Conservation (phyloP, 2,113 vertebrate species). For the Cyanoliseus patagonus region DNA sequence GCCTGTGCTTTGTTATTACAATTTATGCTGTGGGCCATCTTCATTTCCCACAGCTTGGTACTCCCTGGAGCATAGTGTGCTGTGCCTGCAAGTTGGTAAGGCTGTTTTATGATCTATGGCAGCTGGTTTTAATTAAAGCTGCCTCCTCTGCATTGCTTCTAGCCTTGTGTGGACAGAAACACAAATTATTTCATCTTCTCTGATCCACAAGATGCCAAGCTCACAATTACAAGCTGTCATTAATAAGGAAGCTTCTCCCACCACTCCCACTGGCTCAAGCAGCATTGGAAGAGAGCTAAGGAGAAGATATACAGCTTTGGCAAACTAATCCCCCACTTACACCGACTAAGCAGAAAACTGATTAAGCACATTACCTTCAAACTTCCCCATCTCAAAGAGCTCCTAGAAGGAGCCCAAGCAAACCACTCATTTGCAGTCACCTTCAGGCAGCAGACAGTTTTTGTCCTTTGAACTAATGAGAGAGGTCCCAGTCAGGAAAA, state of each 20-base stretch:
- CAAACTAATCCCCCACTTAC: background rate
- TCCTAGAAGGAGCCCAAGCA: background rate
- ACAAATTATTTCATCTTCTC: background rate
- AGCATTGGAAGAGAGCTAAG: background rate
- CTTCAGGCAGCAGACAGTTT: background rate
- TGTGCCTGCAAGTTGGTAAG: background rate
- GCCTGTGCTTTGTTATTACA: rapidly evolving
- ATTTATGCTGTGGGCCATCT: background rate
- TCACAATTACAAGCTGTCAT: background rate
- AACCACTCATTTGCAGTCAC: background rate
- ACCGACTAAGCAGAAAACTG: background rate
- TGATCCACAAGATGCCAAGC: background rate
- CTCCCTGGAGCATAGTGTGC: rapidly evolving
- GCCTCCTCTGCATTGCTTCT: background rate
- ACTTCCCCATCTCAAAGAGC: rapidly evolving
- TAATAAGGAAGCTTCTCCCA: background rate
- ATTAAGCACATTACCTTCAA: background rate
- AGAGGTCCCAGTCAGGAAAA: background rate
- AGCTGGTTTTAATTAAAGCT: slow-evolving; percentile 46
- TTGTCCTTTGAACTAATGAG: background rate
- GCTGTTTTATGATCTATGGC: background rate
- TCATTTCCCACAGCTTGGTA: background rate
- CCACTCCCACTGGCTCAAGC: background rate
- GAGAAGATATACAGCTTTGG: background rate
- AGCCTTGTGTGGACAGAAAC: background rate